Conservation (phyloP, 1,140 invertebrate species). For the Wasmannia auropunctata region DNA sequence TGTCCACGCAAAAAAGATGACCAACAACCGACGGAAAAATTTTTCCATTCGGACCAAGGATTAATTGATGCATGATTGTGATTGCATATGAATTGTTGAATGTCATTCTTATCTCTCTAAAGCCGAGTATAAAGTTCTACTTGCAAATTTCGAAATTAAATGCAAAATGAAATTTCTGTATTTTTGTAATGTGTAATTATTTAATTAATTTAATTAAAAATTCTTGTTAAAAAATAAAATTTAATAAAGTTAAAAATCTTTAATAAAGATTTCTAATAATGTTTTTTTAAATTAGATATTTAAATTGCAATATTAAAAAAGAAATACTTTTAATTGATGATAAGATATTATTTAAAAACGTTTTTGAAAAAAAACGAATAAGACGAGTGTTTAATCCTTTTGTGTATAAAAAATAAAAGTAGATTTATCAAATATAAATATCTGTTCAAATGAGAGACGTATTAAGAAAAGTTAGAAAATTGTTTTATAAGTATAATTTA, state of each 20-base stretch:
- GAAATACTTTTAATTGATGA: background rate
- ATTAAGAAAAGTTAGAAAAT: background rate
- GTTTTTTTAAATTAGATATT: background rate
- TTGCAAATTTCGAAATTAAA: background rate
- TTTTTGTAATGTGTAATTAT: too few relatives aligned
- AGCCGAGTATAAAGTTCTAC: background rate
- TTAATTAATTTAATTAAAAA: too few relatives aligned
- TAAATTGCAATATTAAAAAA: background rate
- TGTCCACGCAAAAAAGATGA: conserved; percentile 41
- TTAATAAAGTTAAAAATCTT: background rate
- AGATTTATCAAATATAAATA: background rate
- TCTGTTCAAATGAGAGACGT: background rate
- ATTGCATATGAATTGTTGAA: conserved; percentile 12
- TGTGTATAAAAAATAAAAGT: background rate
- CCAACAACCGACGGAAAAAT: conserved; percentile 41
- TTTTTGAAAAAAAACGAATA: background rate
- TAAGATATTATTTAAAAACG: background rate
- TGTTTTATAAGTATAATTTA: conserved; percentile 26
- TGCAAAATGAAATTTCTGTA: background rate
- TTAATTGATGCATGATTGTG: background rate
- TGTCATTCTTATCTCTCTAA: background rate
- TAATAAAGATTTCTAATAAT: background rate
- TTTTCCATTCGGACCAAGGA: conserved; percentile 46
- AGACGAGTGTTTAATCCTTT: background rate
- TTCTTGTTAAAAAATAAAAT: conserved; percentile 3